Evolutionary conservation across 2,888 invertebrate species (phyloP), one percentile per base, ranked within the genome.

Genomic region (Cosmorhoe ocellata): DNA sequence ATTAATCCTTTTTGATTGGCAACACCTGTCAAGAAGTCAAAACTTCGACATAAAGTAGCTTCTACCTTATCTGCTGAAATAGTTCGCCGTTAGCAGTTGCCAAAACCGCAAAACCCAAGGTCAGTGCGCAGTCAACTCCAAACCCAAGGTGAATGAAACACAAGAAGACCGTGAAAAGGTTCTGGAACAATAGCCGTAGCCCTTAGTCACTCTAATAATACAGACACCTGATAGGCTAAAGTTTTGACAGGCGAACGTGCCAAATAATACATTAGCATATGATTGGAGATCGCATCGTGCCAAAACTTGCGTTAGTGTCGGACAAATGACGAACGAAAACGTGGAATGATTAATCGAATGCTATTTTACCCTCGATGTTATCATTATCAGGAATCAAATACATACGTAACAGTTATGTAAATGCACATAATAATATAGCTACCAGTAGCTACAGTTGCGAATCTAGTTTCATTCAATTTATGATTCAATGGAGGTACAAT

Each of bases 201-300:
- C 63, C 68, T 73, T 66, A 66, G 66, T 72, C 71, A 68, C 64
- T 61, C 71, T 76, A 76, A 74, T 74, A 74, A 79, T 79, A 76
- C 68, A 65, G 81, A 76, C 79, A 86, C 81, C 71, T 70, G 81
- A 83, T 81, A 81, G 76, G 71, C 61, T 61, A 54, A 67, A 66
- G 67, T 69, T 61, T 66, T 72, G 67, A 73, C 67, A 65, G 65
- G 57, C 58, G 64, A 64, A 52, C 78, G 77, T 87, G 89, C 90
- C 89, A 88, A 87, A 74, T 81, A 80, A 84, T 82, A 84, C 84
- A 87, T 87, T 87, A 88, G 73, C 83, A 83, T 84, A 79, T 79
- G 76, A 81, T 85, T 83, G 74, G 70, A 67, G 76, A 84, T 80
- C 76, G 56, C 71, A 73, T 74, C 77, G 67, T 74, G 81, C 79